Base-by-base conservation (phyloP, 2,797 vertebrate species). In the Protosalanx chinensis region DNA sequence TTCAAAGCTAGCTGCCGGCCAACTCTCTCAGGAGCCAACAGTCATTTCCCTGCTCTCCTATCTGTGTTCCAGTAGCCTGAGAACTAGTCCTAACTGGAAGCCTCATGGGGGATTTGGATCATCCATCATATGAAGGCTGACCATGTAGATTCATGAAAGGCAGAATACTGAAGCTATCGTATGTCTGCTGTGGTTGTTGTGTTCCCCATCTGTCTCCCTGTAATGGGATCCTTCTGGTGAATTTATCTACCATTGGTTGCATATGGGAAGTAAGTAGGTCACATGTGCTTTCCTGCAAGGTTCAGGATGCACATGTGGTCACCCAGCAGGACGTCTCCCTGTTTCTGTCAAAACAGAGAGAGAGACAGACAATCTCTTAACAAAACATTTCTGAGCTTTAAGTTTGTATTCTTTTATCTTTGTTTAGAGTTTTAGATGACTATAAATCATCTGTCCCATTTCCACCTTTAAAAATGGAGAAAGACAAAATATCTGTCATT, bases 221-320 rank as follows among this genome's bases (percentile, higher is more conserved):
- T 33, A 61, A 64, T 41, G 20, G 64, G 46, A 23, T 57, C 49
- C 66, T 68, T 30, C 67, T 58, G 71, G 30, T 46, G 32, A 13
- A 57, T 67, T 67, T 18, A 58, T 51, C 61, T 27, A 15, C 46
- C 49, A 58, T 6, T n/a, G 53, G 53, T 20, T 65, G 53, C 53
- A 35, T 51, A 30, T 51, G 63, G 41, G 35, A 59, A 72, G 33
- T 60, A 59, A 46, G 32, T 57, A 23, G 30, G 41, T 71, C 57
- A 69, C 75, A 68, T 70, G 46, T 76, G 64, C 35, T 81, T 71
- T 64, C 27, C 71, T 10, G 69, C 29, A 73, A 15, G 51, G 15
- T 30, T 72, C 53, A 63, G 64, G 32, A 59, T 58, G 64, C 81
- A 77, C 70, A 73, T 84, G 75, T 78, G 73, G 67, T 71, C 64